phyloP scores from a whole-genome alignment of 2,888 invertebrate genomes.

The Acronicta psi region DNA sequence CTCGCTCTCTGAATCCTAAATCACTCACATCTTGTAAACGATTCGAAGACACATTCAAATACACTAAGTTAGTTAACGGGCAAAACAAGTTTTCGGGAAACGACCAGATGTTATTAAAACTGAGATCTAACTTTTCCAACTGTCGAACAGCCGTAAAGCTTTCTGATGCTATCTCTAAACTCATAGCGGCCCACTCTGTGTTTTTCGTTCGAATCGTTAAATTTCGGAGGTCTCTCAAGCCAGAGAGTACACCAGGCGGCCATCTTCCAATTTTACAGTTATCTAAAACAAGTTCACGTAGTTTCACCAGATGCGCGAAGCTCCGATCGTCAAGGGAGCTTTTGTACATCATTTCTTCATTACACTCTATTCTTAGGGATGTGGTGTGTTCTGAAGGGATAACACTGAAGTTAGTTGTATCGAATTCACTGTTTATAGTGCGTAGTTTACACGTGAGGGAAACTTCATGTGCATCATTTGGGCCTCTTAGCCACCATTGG shows the following conservation, averaged over 20 bases:
- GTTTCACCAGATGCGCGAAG: slow-evolving; percentile 93
- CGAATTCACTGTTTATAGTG: slow-evolving; percentile 96
- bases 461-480: slow-evolving; percentile 91
- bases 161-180: slow-evolving; percentile 94
- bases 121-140: slow-evolving; percentile 95
- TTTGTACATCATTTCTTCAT: slow-evolving; percentile 93
- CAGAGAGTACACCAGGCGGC: slow-evolving; percentile 94
- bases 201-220: slow-evolving; percentile 95
- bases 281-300: slow-evolving; percentile 94
- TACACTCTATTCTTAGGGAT: slow-evolving; percentile 93
- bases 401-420: slow-evolving; percentile 96
- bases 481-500: slow-evolving; percentile 92
- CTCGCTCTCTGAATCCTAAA: slow-evolving; percentile 94
- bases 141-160: slow-evolving; percentile 94
- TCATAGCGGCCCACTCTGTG: slow-evolving; percentile 95
- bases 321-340: slow-evolving; percentile 93
- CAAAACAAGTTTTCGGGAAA: slow-evolving; percentile 96
- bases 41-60: slow-evolving; percentile 95
- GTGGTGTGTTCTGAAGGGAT: slow-evolving; percentile 95
- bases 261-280: slow-evolving; percentile 96
- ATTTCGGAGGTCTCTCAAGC: slow-evolving; percentile 94
- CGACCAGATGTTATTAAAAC: slow-evolving; percentile 96
- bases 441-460: slow-evolving; percentile 94
- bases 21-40: slow-evolving; percentile 96
- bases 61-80: slow-evolving; percentile 93